phyloP scores from a whole-genome alignment of 2,113 vertebrate genomes.

The Psilopogon haemacephalus region DNA sequence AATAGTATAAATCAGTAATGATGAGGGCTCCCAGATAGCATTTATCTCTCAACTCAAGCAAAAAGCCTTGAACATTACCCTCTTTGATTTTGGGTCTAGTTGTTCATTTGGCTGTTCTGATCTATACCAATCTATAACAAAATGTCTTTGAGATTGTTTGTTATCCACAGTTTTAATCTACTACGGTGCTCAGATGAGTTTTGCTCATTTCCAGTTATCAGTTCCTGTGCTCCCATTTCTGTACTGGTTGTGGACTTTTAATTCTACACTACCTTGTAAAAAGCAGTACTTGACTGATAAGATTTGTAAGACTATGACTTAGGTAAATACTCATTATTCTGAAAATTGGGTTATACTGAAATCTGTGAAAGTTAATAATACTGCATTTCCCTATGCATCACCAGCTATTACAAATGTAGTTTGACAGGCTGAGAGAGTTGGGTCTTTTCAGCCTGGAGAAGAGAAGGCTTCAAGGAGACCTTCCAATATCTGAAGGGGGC shows the following conservation, averaged over 20 bases:
- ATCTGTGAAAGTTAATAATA: background rate
- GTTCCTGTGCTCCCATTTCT: background rate
- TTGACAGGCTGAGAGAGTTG: too few relatives aligned
- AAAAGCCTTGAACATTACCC: background rate
- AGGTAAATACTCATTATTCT: background rate
- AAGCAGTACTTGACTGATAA: background rate
- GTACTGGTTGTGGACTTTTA: background rate
- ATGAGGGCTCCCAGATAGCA: rapidly evolving
- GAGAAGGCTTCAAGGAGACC: too few relatives aligned
- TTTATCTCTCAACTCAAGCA: background rate
- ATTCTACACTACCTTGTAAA: background rate
- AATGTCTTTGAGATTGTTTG: background rate
- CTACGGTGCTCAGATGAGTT: background rate
- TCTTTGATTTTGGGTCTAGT: too few relatives aligned
- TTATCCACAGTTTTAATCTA: background rate
- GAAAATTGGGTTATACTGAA: background rate
- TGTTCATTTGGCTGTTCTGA: background rate
- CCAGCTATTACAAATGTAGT: background rate
- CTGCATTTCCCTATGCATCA: background rate
- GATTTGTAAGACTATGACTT: background rate
- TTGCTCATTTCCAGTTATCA: background rate
- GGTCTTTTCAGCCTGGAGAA: too few relatives aligned
- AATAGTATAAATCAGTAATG: background rate
- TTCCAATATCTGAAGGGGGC: too few relatives aligned
- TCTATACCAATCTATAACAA: background rate